phyloP scores from a whole-genome alignment of 2,888 invertebrate species.

The Phortica okadai region DNA sequence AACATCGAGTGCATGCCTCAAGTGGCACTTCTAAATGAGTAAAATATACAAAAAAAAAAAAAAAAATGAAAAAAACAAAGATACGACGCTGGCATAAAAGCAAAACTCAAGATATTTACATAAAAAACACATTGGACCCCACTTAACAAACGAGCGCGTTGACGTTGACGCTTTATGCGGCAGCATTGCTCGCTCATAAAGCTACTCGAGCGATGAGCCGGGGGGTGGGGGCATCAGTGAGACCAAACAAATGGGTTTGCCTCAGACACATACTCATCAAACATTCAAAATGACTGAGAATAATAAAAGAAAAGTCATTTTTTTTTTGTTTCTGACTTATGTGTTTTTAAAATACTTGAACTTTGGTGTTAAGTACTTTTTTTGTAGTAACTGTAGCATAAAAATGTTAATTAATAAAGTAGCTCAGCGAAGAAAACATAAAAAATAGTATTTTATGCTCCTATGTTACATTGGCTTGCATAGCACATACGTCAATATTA shows the following conservation, averaged over 20 bases:
- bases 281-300: too few species aligned
- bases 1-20: slow-evolving; percentile 20
- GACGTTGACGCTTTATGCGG: not conserved
- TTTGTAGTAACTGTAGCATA: too few species aligned
- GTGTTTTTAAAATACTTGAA: too few species aligned
- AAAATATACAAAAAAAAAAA: not conserved
- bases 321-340: too few species aligned
- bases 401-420: too few species aligned
- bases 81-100: not conserved
- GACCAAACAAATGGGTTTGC: not conserved
- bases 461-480: too few species aligned
- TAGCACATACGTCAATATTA: too few species aligned
- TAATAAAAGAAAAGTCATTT: too few species aligned
- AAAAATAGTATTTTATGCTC: too few species aligned
- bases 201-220: not conserved
- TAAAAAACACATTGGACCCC: not conserved
- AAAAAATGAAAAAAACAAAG: not conserved
- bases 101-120: not conserved
- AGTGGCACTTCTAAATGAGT: slow-evolving; percentile 4
- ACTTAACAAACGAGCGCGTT: not conserved
- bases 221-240: not conserved
- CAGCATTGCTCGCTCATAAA: not conserved
- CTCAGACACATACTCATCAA: not conserved
- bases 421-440: too few species aligned
- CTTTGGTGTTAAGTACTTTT: too few species aligned